Conservation (phyloP, 2,113 vertebrate genomes). For the Climacteris rufus region DNA sequence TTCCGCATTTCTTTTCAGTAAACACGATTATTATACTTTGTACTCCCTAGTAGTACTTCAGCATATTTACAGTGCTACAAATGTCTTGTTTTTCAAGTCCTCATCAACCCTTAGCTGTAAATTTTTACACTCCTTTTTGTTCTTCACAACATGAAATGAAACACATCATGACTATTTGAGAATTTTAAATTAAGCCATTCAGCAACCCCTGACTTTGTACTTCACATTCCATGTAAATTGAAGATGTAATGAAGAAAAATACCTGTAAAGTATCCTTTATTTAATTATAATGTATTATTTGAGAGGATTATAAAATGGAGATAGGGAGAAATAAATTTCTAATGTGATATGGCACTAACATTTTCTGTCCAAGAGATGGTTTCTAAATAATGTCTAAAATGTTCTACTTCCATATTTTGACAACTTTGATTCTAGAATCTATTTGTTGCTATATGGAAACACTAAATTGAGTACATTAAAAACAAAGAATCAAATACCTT, state of each 20-base stretch:
- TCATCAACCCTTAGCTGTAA: not conserved
- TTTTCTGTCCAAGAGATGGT: not conserved
- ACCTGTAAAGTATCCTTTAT: not conserved
- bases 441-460: not conserved
- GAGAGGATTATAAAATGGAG: not conserved
- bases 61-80: not conserved
- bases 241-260: constrained; percentile 24
- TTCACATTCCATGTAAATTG: not conserved
- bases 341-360: not conserved
- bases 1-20: not conserved
- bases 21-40: not conserved
- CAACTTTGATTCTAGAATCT: not conserved
- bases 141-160: not conserved
- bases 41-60: not conserved
- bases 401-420: not conserved
- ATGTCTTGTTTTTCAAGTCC: not conserved
- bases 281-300: constrained; percentile 18
- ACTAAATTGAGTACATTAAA: not conserved
- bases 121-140: not conserved
- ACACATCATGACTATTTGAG: not conserved
- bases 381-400: not conserved
- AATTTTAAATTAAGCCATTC: constrained; percentile 25
- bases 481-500: not conserved
- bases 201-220: not conserved
- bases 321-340: not conserved